Percentiles rank a stretch among this genome's conserved stretches.
Evolutionary conservation across 2,113 vertebrate genomes (phyloP).

Genomic region (Indicator indicator): DNA sequence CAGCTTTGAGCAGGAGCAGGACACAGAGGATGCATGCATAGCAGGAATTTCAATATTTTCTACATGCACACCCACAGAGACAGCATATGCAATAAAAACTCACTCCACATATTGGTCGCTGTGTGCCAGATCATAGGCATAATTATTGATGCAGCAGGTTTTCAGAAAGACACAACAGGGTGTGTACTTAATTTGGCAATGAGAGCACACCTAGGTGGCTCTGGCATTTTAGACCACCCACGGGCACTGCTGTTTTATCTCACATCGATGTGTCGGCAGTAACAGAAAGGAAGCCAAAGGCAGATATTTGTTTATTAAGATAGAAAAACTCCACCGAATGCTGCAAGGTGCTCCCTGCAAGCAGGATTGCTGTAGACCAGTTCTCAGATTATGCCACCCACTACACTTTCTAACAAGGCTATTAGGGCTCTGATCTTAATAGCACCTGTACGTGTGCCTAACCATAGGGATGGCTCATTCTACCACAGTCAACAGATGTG

Average conservation of each 20-base stretch:
- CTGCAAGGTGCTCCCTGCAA: background rate
- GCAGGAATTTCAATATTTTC: conserved; percentile 28
- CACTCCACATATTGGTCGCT: background rate
- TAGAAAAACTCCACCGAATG: background rate
- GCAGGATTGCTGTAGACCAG: background rate
- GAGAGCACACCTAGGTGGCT: conserved; percentile 33
- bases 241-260: background rate
- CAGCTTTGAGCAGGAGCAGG: background rate
- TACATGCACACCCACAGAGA: background rate
- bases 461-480: background rate
- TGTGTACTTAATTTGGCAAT: conserved; percentile 47
- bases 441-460: background rate
- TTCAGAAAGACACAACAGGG: conserved; percentile 57
- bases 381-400: conserved; percentile 13
- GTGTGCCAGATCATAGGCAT: conserved; percentile 12
- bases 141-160: conserved; percentile 56
- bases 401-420: conserved; percentile 24
- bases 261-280: background rate
- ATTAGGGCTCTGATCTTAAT: background rate
- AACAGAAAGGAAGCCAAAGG: background rate
- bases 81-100: background rate
- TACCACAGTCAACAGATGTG: background rate
- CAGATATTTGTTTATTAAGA: background rate
- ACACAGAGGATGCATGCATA: background rate
- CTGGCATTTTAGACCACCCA: background rate